phyloP scores from a whole-genome alignment of 2,113 vertebrate genomes.

The Phrynosoma blainvillii region DNA sequence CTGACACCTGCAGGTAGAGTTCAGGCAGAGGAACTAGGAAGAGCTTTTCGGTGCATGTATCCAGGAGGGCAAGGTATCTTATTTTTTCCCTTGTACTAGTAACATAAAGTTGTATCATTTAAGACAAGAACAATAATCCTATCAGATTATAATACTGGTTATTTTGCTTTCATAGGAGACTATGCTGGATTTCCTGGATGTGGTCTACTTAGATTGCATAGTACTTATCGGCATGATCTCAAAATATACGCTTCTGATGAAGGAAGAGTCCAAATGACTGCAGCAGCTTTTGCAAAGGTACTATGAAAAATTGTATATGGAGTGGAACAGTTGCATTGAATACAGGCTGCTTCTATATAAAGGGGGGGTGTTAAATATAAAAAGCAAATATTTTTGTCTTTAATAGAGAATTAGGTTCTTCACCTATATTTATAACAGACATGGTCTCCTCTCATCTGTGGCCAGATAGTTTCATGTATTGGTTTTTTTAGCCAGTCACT shows the following conservation, averaged over 20 bases:
- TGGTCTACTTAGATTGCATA: constrained; percentile 88
- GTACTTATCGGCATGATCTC: constrained; percentile 90
- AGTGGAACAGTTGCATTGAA: not conserved
- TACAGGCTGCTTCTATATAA: not conserved
- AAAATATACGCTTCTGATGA: constrained; percentile 93
- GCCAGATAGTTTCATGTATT: not conserved
- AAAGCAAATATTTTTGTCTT: not conserved
- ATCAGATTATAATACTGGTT: constrained; percentile 40
- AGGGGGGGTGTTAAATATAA: not conserved
- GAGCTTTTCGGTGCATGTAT: constrained; percentile 92
- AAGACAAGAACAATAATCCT: not conserved
- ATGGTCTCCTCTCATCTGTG: not conserved
- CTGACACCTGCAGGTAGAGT: constrained; percentile 90
- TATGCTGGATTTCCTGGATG: constrained; percentile 92
- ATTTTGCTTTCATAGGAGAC: constrained; percentile 82
- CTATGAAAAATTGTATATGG: not conserved
- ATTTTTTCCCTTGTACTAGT: not conserved
- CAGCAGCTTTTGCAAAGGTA: constrained; percentile 92
- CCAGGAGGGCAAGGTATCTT: constrained; percentile 90
- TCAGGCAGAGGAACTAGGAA: constrained; percentile 90
- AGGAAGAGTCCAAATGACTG: constrained; percentile 91
- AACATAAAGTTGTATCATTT: not conserved
- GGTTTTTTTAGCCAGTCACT: not conserved
- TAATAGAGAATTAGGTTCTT: not conserved
- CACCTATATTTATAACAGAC: not conserved